Evolutionary conservation across 23 tunicate genomes (phyloP), one percentile per base, ranked within the genome.

Genomic region (Styela clava): DNA sequence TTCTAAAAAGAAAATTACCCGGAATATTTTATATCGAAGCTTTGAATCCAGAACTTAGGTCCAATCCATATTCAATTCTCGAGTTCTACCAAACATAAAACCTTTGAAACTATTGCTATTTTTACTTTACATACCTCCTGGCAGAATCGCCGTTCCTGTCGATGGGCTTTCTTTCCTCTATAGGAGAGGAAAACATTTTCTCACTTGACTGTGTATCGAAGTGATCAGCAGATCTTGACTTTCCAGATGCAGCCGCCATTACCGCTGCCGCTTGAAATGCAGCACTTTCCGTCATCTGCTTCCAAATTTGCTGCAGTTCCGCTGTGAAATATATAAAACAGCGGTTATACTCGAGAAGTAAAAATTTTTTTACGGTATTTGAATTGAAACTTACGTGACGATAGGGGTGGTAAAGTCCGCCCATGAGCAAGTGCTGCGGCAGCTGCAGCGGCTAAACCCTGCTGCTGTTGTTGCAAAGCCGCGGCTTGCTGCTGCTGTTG

Each of bases 401-500:
- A 24, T 26, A 76, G 69, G 19, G 35, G 80, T 16, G 69, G 63
- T 20, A 56, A 69, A 5, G 34, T 51, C 1, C 86, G 84, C 22
- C 78, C 79, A 29, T 84, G 79, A 34, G 91, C 73, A 67, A 86
- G 89, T 7, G 97, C 97, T 82, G 88, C 72, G 1, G 97, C 97
- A 18, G 88, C 83, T 7, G 97, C 97, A 12, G 97, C 89, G 2
- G 97, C 97, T 16, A 86, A 31, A 16, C 90, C 85, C 3, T 83
- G 87, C 69, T 89, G 95, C 70, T 89, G 95, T 52, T 82, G 70
- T 2, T 81, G 84, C 2, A 86, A 83, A 0, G 97, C 97, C 19
- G 97, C 90, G 20, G 86, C 83, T 67, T 81, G 86, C 62, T 91
- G 89, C 16, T 85, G 93, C 69, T 88, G 93, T 64, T 90, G 95